phyloP scores from a whole-genome alignment of 2,797 vertebrate genomes.

The Ispidina lecontei region DNA sequence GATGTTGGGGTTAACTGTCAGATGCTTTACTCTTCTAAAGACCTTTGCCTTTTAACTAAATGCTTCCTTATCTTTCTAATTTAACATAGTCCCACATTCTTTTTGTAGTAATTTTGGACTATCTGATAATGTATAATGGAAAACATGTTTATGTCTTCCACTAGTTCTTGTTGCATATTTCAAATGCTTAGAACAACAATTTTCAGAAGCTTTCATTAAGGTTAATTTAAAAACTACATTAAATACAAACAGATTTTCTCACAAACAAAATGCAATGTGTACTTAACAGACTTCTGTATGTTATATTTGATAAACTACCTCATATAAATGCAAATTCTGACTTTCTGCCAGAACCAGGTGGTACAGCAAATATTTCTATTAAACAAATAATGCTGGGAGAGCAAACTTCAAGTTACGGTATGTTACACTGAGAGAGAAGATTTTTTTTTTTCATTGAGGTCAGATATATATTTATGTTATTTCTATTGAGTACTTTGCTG shows the following conservation, averaged over 20 bases:
- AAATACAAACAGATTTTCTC: slow-evolving; percentile 88
- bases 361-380: slow-evolving; percentile 86
- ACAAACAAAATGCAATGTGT: slow-evolving; percentile 87
- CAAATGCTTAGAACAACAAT: slow-evolving; percentile 88
- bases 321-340: slow-evolving; percentile 90
- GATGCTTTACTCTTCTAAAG: slow-evolving; percentile 80
- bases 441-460: slow-evolving; percentile 56
- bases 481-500: slow-evolving; percentile 66
- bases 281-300: slow-evolving; percentile 87
- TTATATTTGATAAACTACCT: slow-evolving; percentile 88
- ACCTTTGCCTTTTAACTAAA: slow-evolving; percentile 84
- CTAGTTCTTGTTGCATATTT: slow-evolving; percentile 84
- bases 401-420: slow-evolving; percentile 77
- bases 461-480: slow-evolving; percentile 57
- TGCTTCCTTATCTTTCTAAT: slow-evolving; percentile 86
- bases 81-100: slow-evolving; percentile 85
- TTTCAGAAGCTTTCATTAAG: slow-evolving; percentile 88
- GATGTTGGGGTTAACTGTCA: slow-evolving; percentile 77
- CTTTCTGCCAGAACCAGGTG: slow-evolving; percentile 88
- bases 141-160: slow-evolving; percentile 85
- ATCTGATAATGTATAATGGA: slow-evolving; percentile 89
- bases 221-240: slow-evolving; percentile 87
- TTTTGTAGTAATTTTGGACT: slow-evolving; percentile 87
- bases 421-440: slow-evolving; percentile 57
- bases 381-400: slow-evolving; percentile 85